These are phyloP conservation scores for Zenarchopterus dispar DNA, from an alignment of 2,797 vertebrate genomes.

Conservation along the genomic window DNA sequence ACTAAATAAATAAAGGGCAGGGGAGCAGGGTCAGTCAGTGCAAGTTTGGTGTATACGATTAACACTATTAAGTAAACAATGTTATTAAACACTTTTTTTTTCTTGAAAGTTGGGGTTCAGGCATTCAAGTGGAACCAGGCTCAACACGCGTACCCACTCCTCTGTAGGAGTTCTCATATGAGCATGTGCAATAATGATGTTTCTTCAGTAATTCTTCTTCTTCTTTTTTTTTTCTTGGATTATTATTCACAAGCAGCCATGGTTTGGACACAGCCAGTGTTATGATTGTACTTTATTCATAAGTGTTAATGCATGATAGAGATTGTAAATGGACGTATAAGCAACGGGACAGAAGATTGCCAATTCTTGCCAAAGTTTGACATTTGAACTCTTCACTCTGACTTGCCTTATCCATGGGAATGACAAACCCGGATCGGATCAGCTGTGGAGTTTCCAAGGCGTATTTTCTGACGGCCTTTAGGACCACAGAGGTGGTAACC, in stretches of 20 bases:
- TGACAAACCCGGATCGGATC: slow-evolving; percentile 38
- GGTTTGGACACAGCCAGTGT: slow-evolving; percentile 64
- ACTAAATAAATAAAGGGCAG: slow-evolving; percentile 2
- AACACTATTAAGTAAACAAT: no score
- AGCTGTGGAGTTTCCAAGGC: slow-evolving; percentile 11
- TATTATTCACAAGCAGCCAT: slow-evolving; percentile 50
- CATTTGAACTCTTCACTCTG: slow-evolving; percentile 69
- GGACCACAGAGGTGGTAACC: slow-evolving; percentile 65
- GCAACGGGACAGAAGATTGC: slow-evolving; percentile 55
- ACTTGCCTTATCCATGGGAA: slow-evolving; percentile 73
- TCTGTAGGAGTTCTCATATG: slow-evolving; percentile 64
- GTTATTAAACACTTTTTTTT: no score
- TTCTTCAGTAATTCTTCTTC: slow-evolving; percentile 69
- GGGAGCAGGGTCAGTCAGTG: background rate
- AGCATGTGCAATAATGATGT: slow-evolving; percentile 84
- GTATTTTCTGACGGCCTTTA: slow-evolving; percentile 35
- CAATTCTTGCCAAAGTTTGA: slow-evolving; percentile 85
- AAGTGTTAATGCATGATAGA: slow-evolving; percentile 75
- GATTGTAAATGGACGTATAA: slow-evolving; percentile 46
- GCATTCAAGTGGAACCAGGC: slow-evolving; percentile 65
- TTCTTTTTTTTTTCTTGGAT: slow-evolving; percentile 40
- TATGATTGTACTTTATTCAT: slow-evolving; percentile 60
- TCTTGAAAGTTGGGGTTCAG: slow-evolving; percentile 17
- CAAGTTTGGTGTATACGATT: no score
- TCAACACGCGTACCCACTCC: slow-evolving; percentile 70